Base-by-base conservation (phyloP, 2,797 vertebrate species). In the Enteromius mattozi region DNA sequence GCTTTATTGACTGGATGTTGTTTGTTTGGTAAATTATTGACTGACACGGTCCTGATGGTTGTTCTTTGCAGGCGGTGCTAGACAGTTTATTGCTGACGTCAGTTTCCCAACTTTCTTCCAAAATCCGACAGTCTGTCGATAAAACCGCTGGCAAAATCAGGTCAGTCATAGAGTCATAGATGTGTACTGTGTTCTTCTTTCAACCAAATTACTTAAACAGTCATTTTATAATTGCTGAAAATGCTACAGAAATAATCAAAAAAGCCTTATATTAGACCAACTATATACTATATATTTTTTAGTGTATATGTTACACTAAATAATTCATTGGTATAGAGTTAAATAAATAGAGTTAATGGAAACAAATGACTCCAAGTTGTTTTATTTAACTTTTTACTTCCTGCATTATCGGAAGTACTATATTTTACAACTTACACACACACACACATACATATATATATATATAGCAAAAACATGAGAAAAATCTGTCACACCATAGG, bases 91-190 rank as follows among this genome's bases (percentile, higher is more conserved):
- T 99, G 88, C 93, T 99, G 86, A 96, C 97, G 12, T 99, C 98
- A 0, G 97, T 99, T 78, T 97, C 97, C 89, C 98, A 99, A 82
- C 96, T 99, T 90, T 99, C 98, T 89, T 94, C 94, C 89, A 99
- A 99, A 93, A 99, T 99, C 92, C 95, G 98, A 88, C 95, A 98
- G 90, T 97, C 96, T 61, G 96, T 97, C 49, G 98, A 99, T 92
- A 99, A 97, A 95, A 99, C 98, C 30, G 97, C 97, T 76, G 95
- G 97, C 66, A 99, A 99, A 93, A 99, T 99, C 93, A 97, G 97
- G 98, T 99, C 88, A 68, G 76, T 86, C 47, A 12, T 49, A 4
- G 35, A 42, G 16, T 54, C 8, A 56, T 63, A 21, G 74, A 49
- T n/a, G 10, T 71, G 6, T 71, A 69, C 70, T 24, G 6, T 61